Evolutionary conservation across 92 coral and sea anemone species (phyloP).

Genomic region (Epizoanthus scotinus): DNA sequence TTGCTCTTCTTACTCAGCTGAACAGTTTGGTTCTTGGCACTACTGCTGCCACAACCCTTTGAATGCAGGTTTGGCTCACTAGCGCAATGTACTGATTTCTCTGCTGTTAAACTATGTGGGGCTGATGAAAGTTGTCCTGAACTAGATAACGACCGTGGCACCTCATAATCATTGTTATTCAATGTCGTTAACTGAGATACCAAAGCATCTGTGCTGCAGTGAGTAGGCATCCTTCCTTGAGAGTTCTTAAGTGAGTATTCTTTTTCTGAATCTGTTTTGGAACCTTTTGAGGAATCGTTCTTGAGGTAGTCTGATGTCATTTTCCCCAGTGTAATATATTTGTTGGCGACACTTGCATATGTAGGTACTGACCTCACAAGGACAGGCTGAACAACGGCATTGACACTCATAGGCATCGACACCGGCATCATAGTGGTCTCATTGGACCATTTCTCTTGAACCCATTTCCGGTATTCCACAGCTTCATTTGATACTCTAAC

Average conservation of each 20-base stretch:
- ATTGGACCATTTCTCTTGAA: conserved; percentile 63
- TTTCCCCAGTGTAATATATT: conserved; percentile 40
- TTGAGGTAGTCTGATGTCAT: conserved; percentile 40
- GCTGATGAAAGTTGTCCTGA: conserved; percentile 21
- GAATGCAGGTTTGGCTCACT: conserved; percentile 36
- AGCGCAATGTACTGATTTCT: conserved; percentile 19
- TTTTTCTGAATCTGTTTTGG: conserved; percentile 11
- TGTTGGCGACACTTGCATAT: conserved; percentile 94
- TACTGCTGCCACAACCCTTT: neutral
- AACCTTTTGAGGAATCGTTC: neutral
- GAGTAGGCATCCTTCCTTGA: neutral
- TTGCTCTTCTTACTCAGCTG: conserved; percentile 3
- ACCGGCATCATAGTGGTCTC: conserved; percentile 24
- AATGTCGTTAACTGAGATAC: neutral
- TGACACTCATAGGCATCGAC: conserved; percentile 21
- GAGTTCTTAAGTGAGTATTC: neutral
- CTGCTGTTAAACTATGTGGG: conserved; percentile 1
- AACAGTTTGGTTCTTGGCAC: neutral
- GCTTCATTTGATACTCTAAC: conserved; percentile 70
- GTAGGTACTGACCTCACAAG: conserved; percentile 67
- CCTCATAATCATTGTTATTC: conserved; percentile 21
- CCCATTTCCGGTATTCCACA: conserved; percentile 86
- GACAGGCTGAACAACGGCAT: conserved; percentile 43
- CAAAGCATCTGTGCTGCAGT: conserved; percentile 8
- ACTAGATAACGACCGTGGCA: conserved; percentile 1